Percentiles rank a stretch among this genome's conserved stretches.
phyloP scores from a whole-genome alignment of 2,797 vertebrate species.

The Chelmon rostratus region DNA sequence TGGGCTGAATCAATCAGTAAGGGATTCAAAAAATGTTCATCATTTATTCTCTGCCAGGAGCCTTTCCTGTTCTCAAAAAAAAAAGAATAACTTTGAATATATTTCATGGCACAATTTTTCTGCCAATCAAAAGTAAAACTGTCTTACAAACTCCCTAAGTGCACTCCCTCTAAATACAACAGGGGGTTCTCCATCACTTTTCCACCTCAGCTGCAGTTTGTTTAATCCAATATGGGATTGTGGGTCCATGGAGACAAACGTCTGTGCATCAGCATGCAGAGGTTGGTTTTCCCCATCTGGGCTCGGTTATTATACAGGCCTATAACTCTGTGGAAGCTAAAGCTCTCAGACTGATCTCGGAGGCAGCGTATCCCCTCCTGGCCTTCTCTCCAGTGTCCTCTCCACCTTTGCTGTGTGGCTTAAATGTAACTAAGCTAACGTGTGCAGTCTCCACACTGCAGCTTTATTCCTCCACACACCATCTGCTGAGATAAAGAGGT shows the following conservation, averaged over 20 bases:
- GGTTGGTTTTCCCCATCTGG: constrained; percentile 66
- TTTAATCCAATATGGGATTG: constrained; percentile 64
- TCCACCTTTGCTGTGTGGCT: constrained; percentile 43
- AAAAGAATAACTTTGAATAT: constrained; percentile 68
- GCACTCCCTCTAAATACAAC: constrained; percentile 51
- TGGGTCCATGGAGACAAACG: constrained; percentile 49
- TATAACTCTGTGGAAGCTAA: constrained; percentile 52
- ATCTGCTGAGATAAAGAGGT: constrained; percentile 52
- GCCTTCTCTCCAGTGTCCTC: constrained; percentile 45
- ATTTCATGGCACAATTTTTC: constrained; percentile 67
- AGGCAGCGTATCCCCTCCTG: constrained; percentile 32
- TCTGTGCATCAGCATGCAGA: constrained; percentile 66
- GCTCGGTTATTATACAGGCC: constrained; percentile 55
- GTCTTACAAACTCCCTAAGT: constrained; percentile 46
- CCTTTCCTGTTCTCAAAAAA: constrained; percentile 50
- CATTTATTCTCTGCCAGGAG: constrained; percentile 70
- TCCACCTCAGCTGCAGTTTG: constrained; percentile 53
- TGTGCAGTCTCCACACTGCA: constrained; percentile 15
- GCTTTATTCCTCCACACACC: constrained; percentile 19
- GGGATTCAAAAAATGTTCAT: constrained; percentile 65
- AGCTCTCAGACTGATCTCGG: constrained; percentile 53
- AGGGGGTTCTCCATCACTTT: constrained; percentile 37
- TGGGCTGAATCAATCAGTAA: constrained; percentile 63
- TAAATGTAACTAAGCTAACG: constrained; percentile 51
- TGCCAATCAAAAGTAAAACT: constrained; percentile 71